These are phyloP conservation scores for Oncopodura yosiiana DNA, from an alignment of 1,140 invertebrate genomes.

Conservation along the genomic window DNA sequence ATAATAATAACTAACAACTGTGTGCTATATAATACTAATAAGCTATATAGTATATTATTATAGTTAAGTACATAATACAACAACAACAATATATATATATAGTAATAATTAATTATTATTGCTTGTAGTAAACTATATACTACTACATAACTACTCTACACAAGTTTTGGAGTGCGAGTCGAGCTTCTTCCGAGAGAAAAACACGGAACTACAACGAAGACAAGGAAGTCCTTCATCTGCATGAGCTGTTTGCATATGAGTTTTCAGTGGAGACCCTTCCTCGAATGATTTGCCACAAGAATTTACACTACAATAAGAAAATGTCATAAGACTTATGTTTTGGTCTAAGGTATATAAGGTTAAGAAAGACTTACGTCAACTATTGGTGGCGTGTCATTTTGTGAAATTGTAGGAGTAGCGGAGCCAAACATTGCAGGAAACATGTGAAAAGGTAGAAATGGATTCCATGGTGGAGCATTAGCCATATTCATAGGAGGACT, in stretches of 20 bases:
- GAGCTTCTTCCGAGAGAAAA: constrained; percentile 23
- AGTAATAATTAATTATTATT: no score
- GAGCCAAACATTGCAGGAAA: constrained; percentile 16
- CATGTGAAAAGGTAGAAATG: constrained; percentile 27
- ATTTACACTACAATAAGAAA: background rate
- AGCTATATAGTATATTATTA: no score
- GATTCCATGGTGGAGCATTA: constrained; percentile 22
- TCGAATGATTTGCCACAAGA: constrained; percentile 25
- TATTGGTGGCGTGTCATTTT: background rate
- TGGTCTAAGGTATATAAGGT: background rate
- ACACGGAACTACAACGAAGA: constrained; percentile 10
- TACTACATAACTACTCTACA: constrained; percentile 14
- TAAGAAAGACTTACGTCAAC: background rate
- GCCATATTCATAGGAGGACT: constrained; percentile 1
- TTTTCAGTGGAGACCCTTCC: constrained; percentile 5
- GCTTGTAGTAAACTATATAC: no score
- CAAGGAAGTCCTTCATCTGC: constrained; percentile 17
- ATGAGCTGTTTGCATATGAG: constrained; percentile 22
- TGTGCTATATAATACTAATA: no score
- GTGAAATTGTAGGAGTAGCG: background rate
- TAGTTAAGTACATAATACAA: no score
- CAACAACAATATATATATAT: no score
- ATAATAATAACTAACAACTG: no score
- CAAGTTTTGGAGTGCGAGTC: constrained; percentile 21
- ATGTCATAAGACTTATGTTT: no score